Base-by-base conservation (phyloP, 2,797 vertebrate genomes). In the Hemitrygon akajei region DNA sequence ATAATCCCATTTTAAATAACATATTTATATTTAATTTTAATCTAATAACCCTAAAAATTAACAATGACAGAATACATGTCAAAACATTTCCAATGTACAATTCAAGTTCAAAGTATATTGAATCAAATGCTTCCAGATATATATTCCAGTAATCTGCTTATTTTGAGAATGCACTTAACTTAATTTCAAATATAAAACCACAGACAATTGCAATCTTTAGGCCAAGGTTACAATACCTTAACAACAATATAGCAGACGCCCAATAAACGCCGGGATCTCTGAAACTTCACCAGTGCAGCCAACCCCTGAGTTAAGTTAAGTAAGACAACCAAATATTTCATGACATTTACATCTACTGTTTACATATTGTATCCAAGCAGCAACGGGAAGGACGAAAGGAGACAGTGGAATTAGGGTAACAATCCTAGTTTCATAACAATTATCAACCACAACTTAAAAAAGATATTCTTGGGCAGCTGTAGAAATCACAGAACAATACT, bases 221-320 rank as follows among this genome's bases (percentile, higher is more conserved):
- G 27, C 11, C 66, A 58, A 89, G 30, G 60, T 10, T 60, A 81
- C 27, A 75, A 97, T 97, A 99, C 98, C 98, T 99, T 99, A 84
- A 99, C 98, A 94, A 99, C 98, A 95, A 99, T 98, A 95, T 99
- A 99, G 97, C 98, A 99, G 94, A 99, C 98, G 73, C 98, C 98
- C 94, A 99, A 95, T 94, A 99, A 97, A 37, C 98, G 97, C 71
- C 98, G 97, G 40, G 98, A 98, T 94, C 98, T 96, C 93, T 99
- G 98, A 95, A 99, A 99, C 95, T 97, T 98, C 93, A 99, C 97
- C 94, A 99, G 96, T 3, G 98, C 98, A 94, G 98, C 98, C 94
- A 99, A 96, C 0, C 97, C 97, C 99, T 99, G 95, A 86, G 94
- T 94, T 94, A 60, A 30, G 94, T 98, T 96, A 98, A 98, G 97